Conservation (phyloP, 2,888 invertebrate genomes). For the Amblyjoppa proteus region DNA sequence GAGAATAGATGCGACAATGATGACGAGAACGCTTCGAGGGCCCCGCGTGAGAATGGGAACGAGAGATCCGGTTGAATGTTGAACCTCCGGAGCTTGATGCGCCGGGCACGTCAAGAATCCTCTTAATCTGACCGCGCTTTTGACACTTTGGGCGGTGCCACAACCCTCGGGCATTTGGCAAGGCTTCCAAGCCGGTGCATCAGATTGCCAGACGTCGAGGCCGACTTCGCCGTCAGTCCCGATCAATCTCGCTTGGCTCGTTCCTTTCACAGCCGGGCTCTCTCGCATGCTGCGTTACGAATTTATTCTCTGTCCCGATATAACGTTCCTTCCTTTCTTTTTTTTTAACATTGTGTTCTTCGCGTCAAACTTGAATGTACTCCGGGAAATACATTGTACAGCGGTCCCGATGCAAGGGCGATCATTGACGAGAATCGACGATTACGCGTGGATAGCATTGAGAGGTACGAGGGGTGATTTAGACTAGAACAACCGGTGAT, state of each 20-base stretch:
- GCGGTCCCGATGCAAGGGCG: background rate
- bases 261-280: slow-evolving; percentile 10
- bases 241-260: slow-evolving; percentile 30
- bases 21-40: slow-evolving; percentile 20
- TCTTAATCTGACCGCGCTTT: slow-evolving; percentile 67
- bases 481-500: background rate
- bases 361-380: background rate
- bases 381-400: background rate
- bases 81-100: slow-evolving; percentile 34
- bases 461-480: slow-evolving; percentile 9
- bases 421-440: background rate
- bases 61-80: slow-evolving; percentile 21
- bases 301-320: background rate
- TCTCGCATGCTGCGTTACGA: background rate
- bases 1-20: slow-evolving; percentile 42
- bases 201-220: slow-evolving; percentile 1
- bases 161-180: slow-evolving; percentile 19
- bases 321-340: background rate
- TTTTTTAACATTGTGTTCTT: background rate
- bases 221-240: slow-evolving; percentile 9
- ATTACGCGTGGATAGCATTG: background rate
- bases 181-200: slow-evolving; percentile 35
- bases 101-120: slow-evolving; percentile 56
- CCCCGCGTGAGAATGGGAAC: slow-evolving; percentile 4
- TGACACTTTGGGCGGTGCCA: slow-evolving; percentile 55